Evolutionary conservation across 2,888 invertebrate genomes (phyloP).

Genomic region (Galeopsomyia nigrocyanea): DNA sequence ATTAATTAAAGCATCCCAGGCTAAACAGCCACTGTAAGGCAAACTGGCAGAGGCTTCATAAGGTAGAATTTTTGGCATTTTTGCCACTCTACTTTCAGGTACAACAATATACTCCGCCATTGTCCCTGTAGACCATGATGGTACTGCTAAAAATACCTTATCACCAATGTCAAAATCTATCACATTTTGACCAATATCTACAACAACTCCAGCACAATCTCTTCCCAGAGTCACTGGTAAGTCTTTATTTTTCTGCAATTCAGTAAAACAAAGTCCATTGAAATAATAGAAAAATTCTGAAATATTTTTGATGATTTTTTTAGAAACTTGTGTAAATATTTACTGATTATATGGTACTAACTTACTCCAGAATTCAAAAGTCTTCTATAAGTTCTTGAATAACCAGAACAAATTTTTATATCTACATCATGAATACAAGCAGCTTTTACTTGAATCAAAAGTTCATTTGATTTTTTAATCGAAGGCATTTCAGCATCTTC

Average conservation of each 20-base stretch:
- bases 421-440: constrained; percentile 74
- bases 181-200: constrained; percentile 74
- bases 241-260: constrained; percentile 66
- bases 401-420: constrained; percentile 74
- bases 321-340: constrained; percentile 10
- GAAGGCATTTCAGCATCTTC: constrained; percentile 72
- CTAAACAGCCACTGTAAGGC: constrained; percentile 74
- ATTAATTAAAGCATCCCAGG: constrained; percentile 71
- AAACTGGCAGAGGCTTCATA: constrained; percentile 75
- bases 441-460: constrained; percentile 75
- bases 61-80: constrained; percentile 72
- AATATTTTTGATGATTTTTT: neutral
- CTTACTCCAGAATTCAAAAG: constrained; percentile 66
- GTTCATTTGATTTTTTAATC: constrained; percentile 71
- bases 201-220: constrained; percentile 75
- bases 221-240: constrained; percentile 75
- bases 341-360: constrained; percentile 24
- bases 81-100: constrained; percentile 70
- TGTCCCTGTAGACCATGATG: constrained; percentile 74
- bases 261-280: constrained; percentile 40
- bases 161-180: constrained; percentile 74
- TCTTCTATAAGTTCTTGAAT: constrained; percentile 69
- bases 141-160: constrained; percentile 74
- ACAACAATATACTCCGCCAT: constrained; percentile 73
- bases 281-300: constrained; percentile 11